These are phyloP conservation scores for Scolopax rusticola DNA, from an alignment of 2,797 vertebrate species.

Conservation along the genomic window DNA sequence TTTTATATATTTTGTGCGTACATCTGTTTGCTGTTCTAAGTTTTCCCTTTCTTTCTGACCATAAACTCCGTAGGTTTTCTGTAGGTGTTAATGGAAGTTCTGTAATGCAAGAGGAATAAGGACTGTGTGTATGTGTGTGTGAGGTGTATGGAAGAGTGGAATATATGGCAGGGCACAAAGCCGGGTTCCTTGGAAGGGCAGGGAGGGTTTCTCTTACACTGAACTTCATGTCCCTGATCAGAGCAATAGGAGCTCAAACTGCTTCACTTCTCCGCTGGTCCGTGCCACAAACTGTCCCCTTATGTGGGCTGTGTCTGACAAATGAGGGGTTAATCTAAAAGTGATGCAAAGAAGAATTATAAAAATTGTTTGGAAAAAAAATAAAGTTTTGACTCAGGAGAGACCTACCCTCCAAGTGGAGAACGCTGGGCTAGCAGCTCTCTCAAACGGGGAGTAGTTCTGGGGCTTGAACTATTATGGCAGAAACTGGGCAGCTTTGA, in stretches of 20 bases:
- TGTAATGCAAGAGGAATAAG: background rate
- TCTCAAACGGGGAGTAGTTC: rapidly evolving
- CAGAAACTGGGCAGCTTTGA: background rate
- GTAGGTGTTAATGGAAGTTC: background rate
- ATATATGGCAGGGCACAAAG: background rate
- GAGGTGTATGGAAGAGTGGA: no score
- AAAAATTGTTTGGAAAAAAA: background rate
- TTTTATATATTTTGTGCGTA: background rate
- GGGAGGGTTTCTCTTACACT: background rate
- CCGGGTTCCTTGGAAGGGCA: background rate
- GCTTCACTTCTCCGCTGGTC: background rate
- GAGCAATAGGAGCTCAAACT: background rate
- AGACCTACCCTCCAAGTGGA: background rate
- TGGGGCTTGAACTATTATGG: background rate
- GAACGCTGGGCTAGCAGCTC: background rate
- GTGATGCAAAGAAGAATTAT: background rate
- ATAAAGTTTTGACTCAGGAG: background rate
- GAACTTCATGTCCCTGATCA: background rate
- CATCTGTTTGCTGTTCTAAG: background rate
- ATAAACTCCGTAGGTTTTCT: background rate
- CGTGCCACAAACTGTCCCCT: background rate
- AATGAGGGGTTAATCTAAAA: background rate
- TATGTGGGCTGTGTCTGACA: background rate
- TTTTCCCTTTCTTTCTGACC: background rate
- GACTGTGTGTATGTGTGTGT: rapidly evolving